Conservation (phyloP, 2,888 invertebrate species). For the Cecidostiba fungosa region DNA sequence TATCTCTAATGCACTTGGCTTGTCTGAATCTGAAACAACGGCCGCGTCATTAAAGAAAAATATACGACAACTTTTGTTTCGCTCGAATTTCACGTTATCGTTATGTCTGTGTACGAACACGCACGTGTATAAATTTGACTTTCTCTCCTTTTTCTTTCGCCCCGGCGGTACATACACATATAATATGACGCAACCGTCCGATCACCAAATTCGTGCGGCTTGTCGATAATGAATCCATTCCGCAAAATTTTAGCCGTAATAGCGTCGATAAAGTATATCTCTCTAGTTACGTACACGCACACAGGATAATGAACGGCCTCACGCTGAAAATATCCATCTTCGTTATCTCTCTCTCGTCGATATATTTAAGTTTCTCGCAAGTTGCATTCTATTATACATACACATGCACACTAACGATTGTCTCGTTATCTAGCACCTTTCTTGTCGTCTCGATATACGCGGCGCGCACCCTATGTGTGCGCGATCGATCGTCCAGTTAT, state of each 20-base stretch:
- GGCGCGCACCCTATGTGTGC: neutral
- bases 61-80: neutral
- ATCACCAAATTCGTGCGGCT: neutral
- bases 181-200: neutral
- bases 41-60: neutral
- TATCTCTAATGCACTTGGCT: neutral
- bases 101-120: neutral
- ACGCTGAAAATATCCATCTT: neutral
- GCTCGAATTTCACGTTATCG: neutral
- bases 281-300: neutral
- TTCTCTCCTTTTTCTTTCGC: neutral
- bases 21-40: neutral
- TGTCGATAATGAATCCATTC: too few relatives aligned
- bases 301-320: neutral
- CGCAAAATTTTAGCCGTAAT: neutral
- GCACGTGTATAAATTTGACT: neutral
- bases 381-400: neutral
- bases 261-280: neutral
- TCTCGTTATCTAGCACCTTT: slow-evolving; percentile 21
- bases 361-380: too few relatives aligned
- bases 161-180: neutral
- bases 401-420: neutral
- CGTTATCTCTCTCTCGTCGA: slow-evolving; percentile 19
- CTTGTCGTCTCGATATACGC: neutral
- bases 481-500: slow-evolving; percentile 25